phyloP scores from a whole-genome alignment of 1,140 invertebrate species.

The Acyrthosiphon pisum region DNA sequence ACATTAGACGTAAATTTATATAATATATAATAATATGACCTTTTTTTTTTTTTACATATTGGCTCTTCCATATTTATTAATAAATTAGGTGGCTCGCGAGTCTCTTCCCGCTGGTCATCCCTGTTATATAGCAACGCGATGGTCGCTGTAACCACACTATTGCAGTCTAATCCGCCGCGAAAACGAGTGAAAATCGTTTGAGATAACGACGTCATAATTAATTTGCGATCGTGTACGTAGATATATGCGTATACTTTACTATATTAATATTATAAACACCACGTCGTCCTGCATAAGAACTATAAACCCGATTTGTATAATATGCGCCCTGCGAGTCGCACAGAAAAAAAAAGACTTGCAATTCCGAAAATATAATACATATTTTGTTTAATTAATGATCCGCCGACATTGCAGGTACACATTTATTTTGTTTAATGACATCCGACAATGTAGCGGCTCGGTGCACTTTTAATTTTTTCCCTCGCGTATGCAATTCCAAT shows the following conservation, averaged over 20 bases:
- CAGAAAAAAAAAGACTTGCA: neutral
- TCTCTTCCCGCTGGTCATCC: no score
- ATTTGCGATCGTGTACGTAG: neutral
- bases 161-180: neutral
- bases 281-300: neutral
- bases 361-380: neutral
- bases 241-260: neutral
- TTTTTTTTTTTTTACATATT: no score
- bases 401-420: neutral
- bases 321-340: neutral
- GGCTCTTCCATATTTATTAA: no score
- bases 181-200: neutral
- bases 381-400: slow-evolving; percentile 9
- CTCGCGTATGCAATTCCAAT: neutral
- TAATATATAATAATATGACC: no score
- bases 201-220: neutral
- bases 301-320: neutral
- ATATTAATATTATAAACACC: neutral
- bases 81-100: no score
- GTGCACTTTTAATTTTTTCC: neutral
- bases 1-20: no score
- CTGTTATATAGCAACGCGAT: neutral
- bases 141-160: neutral
- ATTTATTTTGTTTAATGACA: slow-evolving; percentile 4
- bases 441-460: neutral